Evolutionary conservation across 2,888 invertebrate genomes (phyloP).

Genomic region (Andricus quercusramuli): DNA sequence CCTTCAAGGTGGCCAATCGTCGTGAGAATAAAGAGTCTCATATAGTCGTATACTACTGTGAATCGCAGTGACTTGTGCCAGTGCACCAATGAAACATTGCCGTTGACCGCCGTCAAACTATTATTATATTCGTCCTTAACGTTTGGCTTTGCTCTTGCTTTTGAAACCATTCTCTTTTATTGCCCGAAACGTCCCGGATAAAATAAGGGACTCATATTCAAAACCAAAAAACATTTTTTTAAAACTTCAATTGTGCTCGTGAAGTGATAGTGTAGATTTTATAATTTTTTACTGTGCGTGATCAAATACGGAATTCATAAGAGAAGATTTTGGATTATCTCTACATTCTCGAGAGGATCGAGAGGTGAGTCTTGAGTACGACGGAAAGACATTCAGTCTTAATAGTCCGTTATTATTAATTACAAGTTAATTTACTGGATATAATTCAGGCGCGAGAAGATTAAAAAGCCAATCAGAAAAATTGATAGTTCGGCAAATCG

Average conservation of each 20-base stretch:
- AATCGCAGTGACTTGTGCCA: conserved; percentile 16
- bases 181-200: not conserved
- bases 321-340: conserved; percentile 30
- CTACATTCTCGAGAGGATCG: conserved; percentile 17
- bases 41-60: not conserved
- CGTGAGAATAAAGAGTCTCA: conserved; percentile 21
- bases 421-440: no score
- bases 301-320: conserved; percentile 15
- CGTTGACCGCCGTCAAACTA: conserved; percentile 56
- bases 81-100: conserved; percentile 19
- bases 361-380: conserved; percentile 2
- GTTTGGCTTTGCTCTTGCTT: conserved; percentile 49
- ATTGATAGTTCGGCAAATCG: not conserved
- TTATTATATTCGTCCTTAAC: conserved; percentile 73
- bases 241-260: not conserved
- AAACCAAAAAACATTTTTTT: no score
- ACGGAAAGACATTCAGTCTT: no score
- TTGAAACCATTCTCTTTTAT: conserved; percentile 6
- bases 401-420: no score
- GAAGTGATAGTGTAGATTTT: not conserved
- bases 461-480: not conserved
- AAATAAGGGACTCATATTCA: not conserved
- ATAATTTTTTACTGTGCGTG: conserved; percentile 12
- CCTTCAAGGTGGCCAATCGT: conserved; percentile 37
- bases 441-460: no score